Evolutionary conservation across 2,888 invertebrate genomes (phyloP).

Genomic region (Agriopis leucophaearia): DNA sequence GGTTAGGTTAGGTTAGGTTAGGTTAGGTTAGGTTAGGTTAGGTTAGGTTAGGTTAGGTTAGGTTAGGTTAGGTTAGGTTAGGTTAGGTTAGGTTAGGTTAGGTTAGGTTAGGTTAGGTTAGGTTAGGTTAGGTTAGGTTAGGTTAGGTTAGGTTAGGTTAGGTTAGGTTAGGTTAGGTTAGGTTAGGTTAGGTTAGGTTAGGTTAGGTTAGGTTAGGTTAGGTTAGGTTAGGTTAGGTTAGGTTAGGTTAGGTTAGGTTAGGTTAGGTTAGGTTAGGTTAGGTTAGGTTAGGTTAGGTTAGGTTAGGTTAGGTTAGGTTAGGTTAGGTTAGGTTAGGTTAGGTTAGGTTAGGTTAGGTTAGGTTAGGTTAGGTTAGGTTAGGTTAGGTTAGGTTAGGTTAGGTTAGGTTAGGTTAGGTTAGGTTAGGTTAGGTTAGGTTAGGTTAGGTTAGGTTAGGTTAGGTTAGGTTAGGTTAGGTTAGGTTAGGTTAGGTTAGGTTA

Average conservation of each 20-base stretch:
- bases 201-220: conserved; percentile 5
- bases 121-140: conserved; percentile 5
- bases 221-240: conserved; percentile 5
- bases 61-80: conserved; percentile 5
- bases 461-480: conserved; percentile 5
- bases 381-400: conserved; percentile 5
- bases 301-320: conserved; percentile 5
- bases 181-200: conserved; percentile 5
- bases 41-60: conserved; percentile 5
- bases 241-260: conserved; percentile 5
- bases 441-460: conserved; percentile 5
- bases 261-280: conserved; percentile 5
- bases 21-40: conserved; percentile 5
- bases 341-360: conserved; percentile 5
- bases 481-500: conserved; percentile 5
- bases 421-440: conserved; percentile 5
- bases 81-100: conserved; percentile 5
- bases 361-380: conserved; percentile 5
- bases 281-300: conserved; percentile 5
- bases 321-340: conserved; percentile 5
- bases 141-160: conserved; percentile 5
- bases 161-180: conserved; percentile 5
- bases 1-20: conserved; percentile 5
- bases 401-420: conserved; percentile 5
- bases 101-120: conserved; percentile 5